Percentiles rank a stretch among this genome's conserved stretches.
These are phyloP conservation scores for Sinotaia quadrata DNA, from an alignment of 2,888 invertebrate genomes.

Conservation along the genomic window DNA sequence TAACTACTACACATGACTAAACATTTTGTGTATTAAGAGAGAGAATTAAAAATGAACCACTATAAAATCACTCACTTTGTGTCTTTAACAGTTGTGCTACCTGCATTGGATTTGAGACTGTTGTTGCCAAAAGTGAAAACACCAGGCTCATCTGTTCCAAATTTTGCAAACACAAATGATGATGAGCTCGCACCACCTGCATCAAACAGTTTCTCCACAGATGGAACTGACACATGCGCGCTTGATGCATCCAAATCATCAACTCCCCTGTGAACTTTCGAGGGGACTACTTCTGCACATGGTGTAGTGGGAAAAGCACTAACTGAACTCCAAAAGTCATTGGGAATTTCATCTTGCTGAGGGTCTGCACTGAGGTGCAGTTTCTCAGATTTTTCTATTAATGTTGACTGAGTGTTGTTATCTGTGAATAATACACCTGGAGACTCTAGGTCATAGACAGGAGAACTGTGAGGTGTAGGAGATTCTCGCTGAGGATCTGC, in stretches of 20 bases:
- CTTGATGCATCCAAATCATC: constrained; percentile 49
- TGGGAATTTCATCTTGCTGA: constrained; percentile 25
- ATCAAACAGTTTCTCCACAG: constrained; percentile 53
- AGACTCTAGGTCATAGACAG: constrained; percentile 21
- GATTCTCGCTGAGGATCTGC: constrained; percentile 32
- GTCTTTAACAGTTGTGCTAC: constrained; percentile 15
- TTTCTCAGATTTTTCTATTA: constrained; percentile 54
- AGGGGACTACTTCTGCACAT: constrained; percentile 38
- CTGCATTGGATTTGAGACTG: constrained; percentile 23
- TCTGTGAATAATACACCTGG: constrained; percentile 34
- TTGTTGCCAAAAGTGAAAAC: constrained; percentile 32
- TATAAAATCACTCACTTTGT: constrained; percentile 26
- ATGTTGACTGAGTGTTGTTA: constrained; percentile 53
- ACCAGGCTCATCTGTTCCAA: constrained; percentile 44
- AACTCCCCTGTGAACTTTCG: constrained; percentile 50
- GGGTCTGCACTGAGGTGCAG: constrained; percentile 49
- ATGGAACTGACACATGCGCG: constrained; percentile 38
- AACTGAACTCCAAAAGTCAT: constrained; percentile 18
- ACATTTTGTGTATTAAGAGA: too few relatives aligned
- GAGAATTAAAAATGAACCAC: too few relatives aligned
- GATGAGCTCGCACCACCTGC: constrained; percentile 50
- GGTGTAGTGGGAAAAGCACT: constrained; percentile 23
- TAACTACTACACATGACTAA: too few relatives aligned
- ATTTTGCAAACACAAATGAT: constrained; percentile 58
- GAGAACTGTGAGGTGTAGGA: constrained; percentile 39